phyloP scores from a whole-genome alignment of 2,113 vertebrate genomes.

The Herpailurus yagouaroundi region DNA sequence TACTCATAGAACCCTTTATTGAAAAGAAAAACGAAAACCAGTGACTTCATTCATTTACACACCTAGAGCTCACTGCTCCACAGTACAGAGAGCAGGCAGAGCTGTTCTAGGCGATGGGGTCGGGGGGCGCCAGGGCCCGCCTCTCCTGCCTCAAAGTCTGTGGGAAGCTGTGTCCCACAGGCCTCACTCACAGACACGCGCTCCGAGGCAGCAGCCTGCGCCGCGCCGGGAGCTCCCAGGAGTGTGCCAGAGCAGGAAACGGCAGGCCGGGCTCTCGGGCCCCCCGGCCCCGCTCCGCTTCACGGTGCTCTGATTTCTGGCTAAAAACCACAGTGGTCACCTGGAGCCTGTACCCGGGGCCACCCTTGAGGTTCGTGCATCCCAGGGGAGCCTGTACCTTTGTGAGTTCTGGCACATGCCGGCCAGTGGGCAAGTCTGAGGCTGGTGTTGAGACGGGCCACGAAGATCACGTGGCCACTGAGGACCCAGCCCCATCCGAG shows the following conservation, averaged over 20 bases:
- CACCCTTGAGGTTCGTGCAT: background rate
- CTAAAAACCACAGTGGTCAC: background rate
- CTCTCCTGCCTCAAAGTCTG: background rate
- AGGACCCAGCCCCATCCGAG: background rate
- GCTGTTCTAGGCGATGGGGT: background rate
- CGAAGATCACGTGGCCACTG: background rate
- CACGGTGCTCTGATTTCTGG: background rate
- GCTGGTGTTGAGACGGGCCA: background rate
- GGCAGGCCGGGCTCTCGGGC: background rate
- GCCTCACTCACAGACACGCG: rapidly evolving
- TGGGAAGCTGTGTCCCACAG: background rate
- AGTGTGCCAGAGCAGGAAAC: rapidly evolving
- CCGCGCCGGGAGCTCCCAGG: background rate
- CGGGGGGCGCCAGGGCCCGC: background rate
- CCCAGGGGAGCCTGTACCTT: background rate
- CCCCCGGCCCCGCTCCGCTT: background rate
- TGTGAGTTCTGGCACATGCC: background rate
- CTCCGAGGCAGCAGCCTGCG: background rate
- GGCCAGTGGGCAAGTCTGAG: background rate
- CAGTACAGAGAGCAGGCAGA: background rate
- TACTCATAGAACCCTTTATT: background rate
- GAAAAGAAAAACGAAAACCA: background rate
- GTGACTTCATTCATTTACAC: background rate
- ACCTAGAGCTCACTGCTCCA: background rate
- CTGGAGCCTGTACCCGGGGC: background rate